A percentile compares a stretch with the other conserved stretches of the same genome.
These are phyloP conservation scores for Papilio dardanus DNA, from an alignment of 1,140 invertebrate genomes.

Conservation along the genomic window DNA sequence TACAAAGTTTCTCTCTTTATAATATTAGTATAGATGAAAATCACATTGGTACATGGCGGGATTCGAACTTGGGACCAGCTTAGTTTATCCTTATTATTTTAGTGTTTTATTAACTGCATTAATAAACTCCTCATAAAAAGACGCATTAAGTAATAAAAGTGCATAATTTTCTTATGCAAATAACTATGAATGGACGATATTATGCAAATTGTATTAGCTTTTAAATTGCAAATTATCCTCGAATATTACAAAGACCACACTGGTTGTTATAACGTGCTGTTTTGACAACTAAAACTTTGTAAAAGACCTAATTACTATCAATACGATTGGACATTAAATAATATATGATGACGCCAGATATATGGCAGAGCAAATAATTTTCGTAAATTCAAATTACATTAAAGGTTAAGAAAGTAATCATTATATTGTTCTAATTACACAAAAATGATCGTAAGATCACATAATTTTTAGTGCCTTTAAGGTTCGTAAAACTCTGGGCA, in stretches of 20 bases:
- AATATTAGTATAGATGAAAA: no score
- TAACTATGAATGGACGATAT: neutral
- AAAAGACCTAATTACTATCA: neutral
- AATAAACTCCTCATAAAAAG: neutral
- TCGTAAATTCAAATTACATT: neutral
- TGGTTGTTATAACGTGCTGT: neutral
- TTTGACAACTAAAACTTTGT: neutral
- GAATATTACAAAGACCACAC: neutral
- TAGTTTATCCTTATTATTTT: neutral
- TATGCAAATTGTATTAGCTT: slow-evolving; percentile 5
- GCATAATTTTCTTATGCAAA: slow-evolving; percentile 6
- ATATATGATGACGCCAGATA: neutral
- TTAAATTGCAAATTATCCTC: slow-evolving; percentile 17
- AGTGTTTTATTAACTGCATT: neutral
- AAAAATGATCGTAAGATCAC: neutral
- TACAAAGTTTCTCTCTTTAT: no score
- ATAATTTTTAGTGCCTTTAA: neutral
- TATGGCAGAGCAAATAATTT: neutral
- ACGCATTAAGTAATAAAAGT: neutral
- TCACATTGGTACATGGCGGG: no score
- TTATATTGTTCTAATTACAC: neutral
- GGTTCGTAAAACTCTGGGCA: neutral
- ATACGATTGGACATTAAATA: neutral
- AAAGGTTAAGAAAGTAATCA: neutral
- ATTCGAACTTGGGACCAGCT: no score